Evolutionary conservation across 2,113 vertebrate genomes (phyloP).

Genomic region (Sebastes fasciatus): DNA sequence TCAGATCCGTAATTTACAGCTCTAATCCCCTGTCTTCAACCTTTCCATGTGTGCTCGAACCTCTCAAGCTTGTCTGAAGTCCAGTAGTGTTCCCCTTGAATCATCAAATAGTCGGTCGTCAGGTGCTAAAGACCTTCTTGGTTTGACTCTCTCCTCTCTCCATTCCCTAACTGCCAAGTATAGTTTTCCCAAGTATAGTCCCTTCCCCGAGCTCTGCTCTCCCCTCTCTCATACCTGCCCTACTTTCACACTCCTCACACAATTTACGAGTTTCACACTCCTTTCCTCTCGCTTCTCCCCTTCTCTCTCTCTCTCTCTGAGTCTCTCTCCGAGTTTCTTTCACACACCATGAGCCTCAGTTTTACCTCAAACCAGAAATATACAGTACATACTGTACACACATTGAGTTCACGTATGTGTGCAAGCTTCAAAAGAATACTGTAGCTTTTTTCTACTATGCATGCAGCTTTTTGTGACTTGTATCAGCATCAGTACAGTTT

Average conservation of each 20-base stretch:
- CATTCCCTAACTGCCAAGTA: conserved; percentile 63
- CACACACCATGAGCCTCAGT: conserved; percentile 9
- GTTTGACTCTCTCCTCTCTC: conserved; percentile 17
- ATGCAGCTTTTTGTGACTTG: conserved; percentile 15
- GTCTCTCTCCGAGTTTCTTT: background rate
- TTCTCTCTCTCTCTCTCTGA: conserved; percentile 26
- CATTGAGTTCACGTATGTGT: conserved; percentile 21
- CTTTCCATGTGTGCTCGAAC: background rate
- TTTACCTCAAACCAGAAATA: conserved; percentile 36
- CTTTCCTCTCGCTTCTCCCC: conserved; percentile 31
- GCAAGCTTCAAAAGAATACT: conserved; percentile 6
- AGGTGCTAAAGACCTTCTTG: conserved; percentile 16
- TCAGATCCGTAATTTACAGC: conserved; percentile 9
- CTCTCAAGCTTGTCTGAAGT: background rate
- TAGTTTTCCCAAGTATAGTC: conserved; percentile 75
- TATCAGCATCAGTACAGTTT: conserved; percentile 16
- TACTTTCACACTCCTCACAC: conserved; percentile 73
- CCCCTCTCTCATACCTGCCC: conserved; percentile 73
- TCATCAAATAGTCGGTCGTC: conserved; percentile 6
- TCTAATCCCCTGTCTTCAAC: background rate
- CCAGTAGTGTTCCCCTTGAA: background rate
- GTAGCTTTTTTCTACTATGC: background rate
- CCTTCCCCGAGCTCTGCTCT: conserved; percentile 63
- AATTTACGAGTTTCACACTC: conserved; percentile 65
- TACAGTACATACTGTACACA: background rate